phyloP scores from a whole-genome alignment of 2,888 invertebrate species.

The Strigamia maritima region DNA sequence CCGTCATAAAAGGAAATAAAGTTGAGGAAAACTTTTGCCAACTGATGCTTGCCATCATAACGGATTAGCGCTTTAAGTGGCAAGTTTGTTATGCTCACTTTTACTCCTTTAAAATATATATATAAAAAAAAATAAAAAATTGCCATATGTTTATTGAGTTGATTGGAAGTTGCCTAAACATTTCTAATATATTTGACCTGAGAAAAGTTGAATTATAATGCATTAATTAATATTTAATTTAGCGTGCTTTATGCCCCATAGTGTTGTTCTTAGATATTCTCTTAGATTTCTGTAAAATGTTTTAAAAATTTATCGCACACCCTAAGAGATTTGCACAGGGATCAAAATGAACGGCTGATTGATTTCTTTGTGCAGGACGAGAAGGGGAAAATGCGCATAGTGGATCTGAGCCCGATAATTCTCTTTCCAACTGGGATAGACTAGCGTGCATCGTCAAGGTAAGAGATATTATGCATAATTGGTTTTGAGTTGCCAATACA shows the following conservation, averaged over 20 bases:
- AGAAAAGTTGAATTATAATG: neutral
- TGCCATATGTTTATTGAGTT: neutral
- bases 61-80: neutral
- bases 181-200: neutral
- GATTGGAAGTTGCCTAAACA: neutral
- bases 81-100: neutral
- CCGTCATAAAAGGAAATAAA: neutral
- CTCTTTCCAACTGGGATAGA: neutral
- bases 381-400: neutral
- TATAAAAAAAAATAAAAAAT: neutral
- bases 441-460: neutral
- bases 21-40: conserved; percentile 2
- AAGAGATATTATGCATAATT: conserved; percentile 4
- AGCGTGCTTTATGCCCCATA: neutral
- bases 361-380: neutral
- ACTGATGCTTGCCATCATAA: neutral
- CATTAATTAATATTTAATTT: neutral
- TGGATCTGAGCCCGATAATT: neutral
- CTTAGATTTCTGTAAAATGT: conserved; percentile 4
- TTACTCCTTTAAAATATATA: neutral
- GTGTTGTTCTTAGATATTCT: neutral
- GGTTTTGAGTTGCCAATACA: neutral
- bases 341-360: neutral
- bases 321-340: conserved; percentile 4
- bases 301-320: neutral